Conservation (phyloP, 2,113 vertebrate species). For the Amblyornis subalaris region DNA sequence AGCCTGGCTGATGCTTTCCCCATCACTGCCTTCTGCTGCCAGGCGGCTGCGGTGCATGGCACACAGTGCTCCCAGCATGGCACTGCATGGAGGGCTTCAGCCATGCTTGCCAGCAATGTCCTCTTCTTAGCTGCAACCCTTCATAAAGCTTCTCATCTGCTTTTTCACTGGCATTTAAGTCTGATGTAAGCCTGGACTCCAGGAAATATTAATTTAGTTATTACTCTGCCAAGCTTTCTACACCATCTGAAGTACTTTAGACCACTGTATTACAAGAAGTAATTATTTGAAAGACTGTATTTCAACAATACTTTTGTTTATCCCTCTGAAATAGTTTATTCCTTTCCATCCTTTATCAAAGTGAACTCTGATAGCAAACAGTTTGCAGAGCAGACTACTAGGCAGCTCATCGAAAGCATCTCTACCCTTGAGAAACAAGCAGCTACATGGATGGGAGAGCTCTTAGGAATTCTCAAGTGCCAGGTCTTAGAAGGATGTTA, state of each 20-base stretch:
- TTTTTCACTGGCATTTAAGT: not conserved
- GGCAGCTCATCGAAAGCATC: not conserved
- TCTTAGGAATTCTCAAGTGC: not conserved
- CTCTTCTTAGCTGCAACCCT: not conserved
- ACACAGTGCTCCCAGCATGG: fast-evolving
- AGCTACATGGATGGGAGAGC: not conserved
- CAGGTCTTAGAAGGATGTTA: not conserved
- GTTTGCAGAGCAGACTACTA: not conserved
- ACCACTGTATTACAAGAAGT: not conserved
- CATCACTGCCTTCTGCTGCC: not conserved
- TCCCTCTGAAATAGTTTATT: not conserved
- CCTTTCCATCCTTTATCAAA: not conserved
- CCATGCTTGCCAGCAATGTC: not conserved
- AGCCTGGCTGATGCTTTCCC: not conserved
- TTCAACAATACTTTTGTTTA: not conserved
- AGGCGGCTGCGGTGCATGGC: fast-evolving
- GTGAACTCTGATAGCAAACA: not conserved
- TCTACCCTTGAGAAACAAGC: not conserved
- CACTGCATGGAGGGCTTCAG: fast-evolving
- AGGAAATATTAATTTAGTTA: not conserved
- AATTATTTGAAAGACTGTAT: not conserved
- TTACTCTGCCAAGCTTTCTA: not conserved
- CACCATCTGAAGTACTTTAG: not conserved
- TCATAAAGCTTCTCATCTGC: not conserved
- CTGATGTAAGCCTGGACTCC: not conserved